Evolutionary conservation across 2,113 vertebrate genomes (phyloP).

Genomic region (Nipponia nippon): DNA sequence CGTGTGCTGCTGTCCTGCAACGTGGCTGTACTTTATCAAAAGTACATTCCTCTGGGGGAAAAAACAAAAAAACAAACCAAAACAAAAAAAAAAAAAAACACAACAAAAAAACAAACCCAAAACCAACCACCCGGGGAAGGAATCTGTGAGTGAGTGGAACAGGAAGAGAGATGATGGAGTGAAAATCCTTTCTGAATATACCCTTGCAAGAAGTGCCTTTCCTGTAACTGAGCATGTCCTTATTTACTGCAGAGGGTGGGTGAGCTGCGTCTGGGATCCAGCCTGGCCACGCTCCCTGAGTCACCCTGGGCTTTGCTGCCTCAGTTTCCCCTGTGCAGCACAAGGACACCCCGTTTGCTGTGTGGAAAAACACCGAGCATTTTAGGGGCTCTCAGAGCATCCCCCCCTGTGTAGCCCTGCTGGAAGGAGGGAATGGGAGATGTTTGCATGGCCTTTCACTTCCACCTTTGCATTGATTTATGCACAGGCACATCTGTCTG

Average conservation of each 20-base stretch:
- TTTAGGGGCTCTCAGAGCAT: neutral
- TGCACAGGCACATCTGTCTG: neutral
- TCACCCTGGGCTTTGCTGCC: neutral
- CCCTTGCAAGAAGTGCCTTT: neutral
- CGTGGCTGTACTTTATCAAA: neutral
- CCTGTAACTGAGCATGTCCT: neutral
- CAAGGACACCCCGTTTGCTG: neutral
- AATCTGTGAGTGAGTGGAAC: neutral
- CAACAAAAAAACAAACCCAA: too few species aligned
- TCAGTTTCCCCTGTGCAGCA: neutral
- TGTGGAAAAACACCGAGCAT: fast-evolving
- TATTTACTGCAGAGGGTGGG: neutral
- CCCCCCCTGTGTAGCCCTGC: fast-evolving
- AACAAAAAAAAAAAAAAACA: neutral
- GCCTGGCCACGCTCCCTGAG: fast-evolving
- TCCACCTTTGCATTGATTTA: neutral
- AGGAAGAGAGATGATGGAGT: neutral
- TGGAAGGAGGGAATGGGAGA: too few species aligned
- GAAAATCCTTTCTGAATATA: neutral
- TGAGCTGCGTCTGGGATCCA: neutral
- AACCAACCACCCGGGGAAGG: neutral
- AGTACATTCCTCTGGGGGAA: neutral
- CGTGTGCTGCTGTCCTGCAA: fast-evolving
- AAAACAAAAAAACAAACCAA: too few species aligned
- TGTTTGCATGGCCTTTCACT: fast-evolving